Base-by-base conservation (phyloP, 2,113 vertebrate genomes). In the Tylochromis polylepis region DNA sequence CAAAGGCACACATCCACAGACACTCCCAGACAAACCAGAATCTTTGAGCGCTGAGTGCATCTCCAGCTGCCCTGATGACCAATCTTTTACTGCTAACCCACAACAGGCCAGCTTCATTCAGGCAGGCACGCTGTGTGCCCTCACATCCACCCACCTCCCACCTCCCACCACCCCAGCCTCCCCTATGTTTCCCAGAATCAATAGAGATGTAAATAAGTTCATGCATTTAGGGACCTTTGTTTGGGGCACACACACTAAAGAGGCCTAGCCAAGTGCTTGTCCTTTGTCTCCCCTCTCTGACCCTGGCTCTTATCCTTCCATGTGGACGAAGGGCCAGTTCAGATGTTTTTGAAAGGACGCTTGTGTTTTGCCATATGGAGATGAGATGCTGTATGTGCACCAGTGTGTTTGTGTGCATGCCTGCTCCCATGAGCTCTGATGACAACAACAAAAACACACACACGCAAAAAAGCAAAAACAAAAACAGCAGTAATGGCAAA, bases 201-300 rank as follows among this genome's bases (percentile, higher is more conserved):
- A 95, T 92, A 86, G 94, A 92, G 78, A 95, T 95, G 94, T 94
- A 95, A 96, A 96, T 95, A 95, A 90, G 92, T 95, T 93, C 92
- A 94, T 91, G 92, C 88, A 92, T 88, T 95, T 91, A 85, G 87
- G 91, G 90, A 92, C 89, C 93, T 96, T 95, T 95, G 91, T 95
- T 93, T 93, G 60, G 62, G 87, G 46, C 16, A 60, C 82, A 83
- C 87, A 84, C 80, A 86, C 27, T 91, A 83, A 85, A 93, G 90
- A 93, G 88, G 85, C 83, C 86, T 90, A 85, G 80, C 67, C 72
- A 78, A 94, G 85, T 87, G 75, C 90, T 82, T 79, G 38, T 89
- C 67, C 31, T 89, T 86, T 91, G 65, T 89, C 83, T 31, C 51
- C 82, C 58, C 10, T 55, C 55, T 65, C 56, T 57, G 70, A 55